These are phyloP conservation scores for Eristalis arbustorum DNA, from an alignment of 2,888 invertebrate genomes.

Conservation along the genomic window DNA sequence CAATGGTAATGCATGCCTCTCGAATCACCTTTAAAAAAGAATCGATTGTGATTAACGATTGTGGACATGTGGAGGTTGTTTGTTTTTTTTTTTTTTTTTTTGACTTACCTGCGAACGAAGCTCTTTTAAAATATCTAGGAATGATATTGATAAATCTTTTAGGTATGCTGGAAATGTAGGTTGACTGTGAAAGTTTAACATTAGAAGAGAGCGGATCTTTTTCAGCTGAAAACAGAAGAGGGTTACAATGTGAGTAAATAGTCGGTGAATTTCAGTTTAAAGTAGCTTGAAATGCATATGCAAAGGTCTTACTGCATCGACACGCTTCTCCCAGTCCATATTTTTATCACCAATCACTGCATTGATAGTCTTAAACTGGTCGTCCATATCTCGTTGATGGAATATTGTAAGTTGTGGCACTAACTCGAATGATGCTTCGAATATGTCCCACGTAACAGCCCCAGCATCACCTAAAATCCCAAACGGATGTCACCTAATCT, in stretches of 20 bases:
- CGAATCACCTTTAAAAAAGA: constrained; percentile 83
- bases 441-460: constrained; percentile 93
- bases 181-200: constrained; percentile 88
- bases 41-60: background rate
- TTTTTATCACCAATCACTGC: constrained; percentile 89
- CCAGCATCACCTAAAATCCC: constrained; percentile 87
- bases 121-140: constrained; percentile 91
- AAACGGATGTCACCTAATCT: too few relatives aligned
- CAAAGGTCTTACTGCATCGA: constrained; percentile 89
- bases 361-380: constrained; percentile 87
- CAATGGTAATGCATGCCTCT: constrained; percentile 97
- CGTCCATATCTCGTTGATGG: constrained; percentile 91
- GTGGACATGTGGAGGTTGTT: background rate
- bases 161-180: constrained; percentile 87
- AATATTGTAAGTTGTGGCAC: constrained; percentile 91
- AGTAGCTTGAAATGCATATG: background rate
- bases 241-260: background rate
- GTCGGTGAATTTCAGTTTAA: too few relatives aligned
- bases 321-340: constrained; percentile 96
- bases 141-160: constrained; percentile 89
- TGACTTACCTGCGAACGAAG: constrained; percentile 89
- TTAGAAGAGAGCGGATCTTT: constrained; percentile 89
- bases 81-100: too few relatives aligned
- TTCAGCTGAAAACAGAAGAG: constrained; percentile 85
- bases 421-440: constrained; percentile 91